Percentiles rank a stretch among this genome's conserved stretches.
Evolutionary conservation across 2,888 invertebrate species (phyloP).

Genomic region (Tipula helvola): DNA sequence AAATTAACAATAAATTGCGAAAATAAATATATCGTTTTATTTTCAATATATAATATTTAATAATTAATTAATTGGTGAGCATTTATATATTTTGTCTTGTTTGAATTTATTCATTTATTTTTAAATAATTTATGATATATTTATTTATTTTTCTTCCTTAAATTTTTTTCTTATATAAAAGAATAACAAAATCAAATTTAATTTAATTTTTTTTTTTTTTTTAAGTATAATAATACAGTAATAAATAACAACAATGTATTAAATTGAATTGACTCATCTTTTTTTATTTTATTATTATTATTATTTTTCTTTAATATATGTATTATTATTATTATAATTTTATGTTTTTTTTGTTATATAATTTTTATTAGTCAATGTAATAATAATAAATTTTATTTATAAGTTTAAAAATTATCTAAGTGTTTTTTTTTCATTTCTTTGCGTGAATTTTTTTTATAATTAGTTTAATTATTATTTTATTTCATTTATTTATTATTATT

Average conservation of each 20-base stretch:
- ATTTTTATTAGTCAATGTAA: background rate
- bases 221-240: slow-evolving; percentile 5
- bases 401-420: slow-evolving; percentile 4
- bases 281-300: background rate
- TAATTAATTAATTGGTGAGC: background rate
- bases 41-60: background rate
- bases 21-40: background rate
- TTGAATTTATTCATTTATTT: background rate
- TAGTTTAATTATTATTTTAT: background rate
- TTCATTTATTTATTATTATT: background rate
- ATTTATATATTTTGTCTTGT: background rate
- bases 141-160: background rate
- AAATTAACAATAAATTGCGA: background rate
- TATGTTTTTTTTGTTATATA: slow-evolving; percentile 5
- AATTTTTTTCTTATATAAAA: slow-evolving; percentile 5
- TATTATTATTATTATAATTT: background rate
- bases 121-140: background rate
- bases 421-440: background rate
- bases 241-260: slow-evolving; percentile 9
- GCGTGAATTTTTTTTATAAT: background rate
- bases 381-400: background rate
- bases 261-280: slow-evolving; percentile 10
- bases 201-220: background rate
- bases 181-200: slow-evolving; percentile 8
- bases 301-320: background rate